These are phyloP conservation scores for Chymomyza procnemis DNA, from an alignment of 2,888 invertebrate species.

Conservation along the genomic window DNA sequence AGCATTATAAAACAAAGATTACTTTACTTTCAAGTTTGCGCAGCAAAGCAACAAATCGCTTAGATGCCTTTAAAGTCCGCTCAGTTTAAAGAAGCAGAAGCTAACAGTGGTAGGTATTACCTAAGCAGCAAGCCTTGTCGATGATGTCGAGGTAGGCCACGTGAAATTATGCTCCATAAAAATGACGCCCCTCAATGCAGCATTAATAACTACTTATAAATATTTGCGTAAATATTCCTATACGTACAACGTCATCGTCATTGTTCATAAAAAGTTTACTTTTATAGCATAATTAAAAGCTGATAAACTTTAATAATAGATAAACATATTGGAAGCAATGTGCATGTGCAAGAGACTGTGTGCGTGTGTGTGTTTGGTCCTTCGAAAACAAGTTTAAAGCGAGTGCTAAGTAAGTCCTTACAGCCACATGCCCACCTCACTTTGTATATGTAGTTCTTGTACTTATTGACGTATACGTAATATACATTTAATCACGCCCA, in stretches of 20 bases:
- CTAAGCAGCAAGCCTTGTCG: neutral
- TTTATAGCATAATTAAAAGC: conserved; percentile 69
- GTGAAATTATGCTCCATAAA: neutral
- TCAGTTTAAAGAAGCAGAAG: neutral
- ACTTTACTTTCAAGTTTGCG: conserved; percentile 25
- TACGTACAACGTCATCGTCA: neutral
- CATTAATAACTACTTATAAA: conserved; percentile 58
- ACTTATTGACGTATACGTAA: conserved; percentile 58
- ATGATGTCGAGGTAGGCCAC: neutral
- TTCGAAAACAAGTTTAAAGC: conserved; percentile 42
- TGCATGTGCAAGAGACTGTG: conserved; percentile 12
- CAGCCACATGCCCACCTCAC: conserved; percentile 22
- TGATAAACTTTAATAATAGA: conserved; percentile 63
- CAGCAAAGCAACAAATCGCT: neutral
- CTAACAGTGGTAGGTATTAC: neutral
- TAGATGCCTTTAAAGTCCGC: conserved; percentile 35
- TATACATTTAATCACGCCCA: conserved; percentile 63
- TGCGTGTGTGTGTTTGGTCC: conserved; percentile 27
- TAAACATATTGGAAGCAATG: conserved; percentile 50
- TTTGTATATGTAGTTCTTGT: conserved; percentile 19
- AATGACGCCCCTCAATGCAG: conserved; percentile 25
- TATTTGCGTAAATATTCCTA: neutral
- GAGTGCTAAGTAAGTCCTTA: conserved; percentile 30
- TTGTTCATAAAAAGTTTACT: conserved; percentile 50
- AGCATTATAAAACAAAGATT: conserved; percentile 70